A percentile compares a stretch with the other conserved stretches of the same genome.
Conservation (phyloP, 2,113 vertebrate species). For the Saguinus imperator region DNA sequence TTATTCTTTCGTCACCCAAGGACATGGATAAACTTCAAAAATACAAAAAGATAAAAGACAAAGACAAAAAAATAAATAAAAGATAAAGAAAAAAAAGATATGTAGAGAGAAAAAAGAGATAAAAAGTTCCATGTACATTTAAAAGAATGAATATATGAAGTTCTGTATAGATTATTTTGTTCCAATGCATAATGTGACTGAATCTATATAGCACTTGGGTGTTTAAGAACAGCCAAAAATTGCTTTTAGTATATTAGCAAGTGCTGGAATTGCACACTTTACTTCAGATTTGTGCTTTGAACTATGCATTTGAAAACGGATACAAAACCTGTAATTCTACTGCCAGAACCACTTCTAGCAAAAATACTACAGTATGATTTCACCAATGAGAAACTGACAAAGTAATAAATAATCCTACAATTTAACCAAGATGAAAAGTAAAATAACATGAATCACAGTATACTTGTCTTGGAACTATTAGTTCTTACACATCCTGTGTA, state of each 20-base stretch:
- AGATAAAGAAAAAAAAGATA: background rate
- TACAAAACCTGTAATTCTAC: slow-evolving; percentile 14
- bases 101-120: background rate
- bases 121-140: accelerated
- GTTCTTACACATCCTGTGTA: background rate
- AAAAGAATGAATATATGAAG: background rate
- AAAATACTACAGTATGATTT: slow-evolving; percentile 7
- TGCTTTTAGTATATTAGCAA: background rate
- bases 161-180: background rate
- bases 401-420: slow-evolving; percentile 23
- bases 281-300: background rate
- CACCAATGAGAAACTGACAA: background rate
- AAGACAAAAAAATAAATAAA: background rate
- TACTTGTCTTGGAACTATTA: background rate
- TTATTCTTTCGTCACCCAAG: background rate
- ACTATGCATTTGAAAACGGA: slow-evolving; percentile 3
- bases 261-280: background rate
- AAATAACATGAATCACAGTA: background rate
- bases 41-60: background rate
- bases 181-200: background rate
- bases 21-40: background rate
- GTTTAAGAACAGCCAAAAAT: background rate
- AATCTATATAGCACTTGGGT: background rate
- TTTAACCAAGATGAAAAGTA: background rate
- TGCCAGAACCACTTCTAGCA: background rate